A percentile compares a stretch with the other conserved stretches of the same genome.
Evolutionary conservation across 2,888 invertebrate genomes (phyloP).

Genomic region (Andricus curvator): DNA sequence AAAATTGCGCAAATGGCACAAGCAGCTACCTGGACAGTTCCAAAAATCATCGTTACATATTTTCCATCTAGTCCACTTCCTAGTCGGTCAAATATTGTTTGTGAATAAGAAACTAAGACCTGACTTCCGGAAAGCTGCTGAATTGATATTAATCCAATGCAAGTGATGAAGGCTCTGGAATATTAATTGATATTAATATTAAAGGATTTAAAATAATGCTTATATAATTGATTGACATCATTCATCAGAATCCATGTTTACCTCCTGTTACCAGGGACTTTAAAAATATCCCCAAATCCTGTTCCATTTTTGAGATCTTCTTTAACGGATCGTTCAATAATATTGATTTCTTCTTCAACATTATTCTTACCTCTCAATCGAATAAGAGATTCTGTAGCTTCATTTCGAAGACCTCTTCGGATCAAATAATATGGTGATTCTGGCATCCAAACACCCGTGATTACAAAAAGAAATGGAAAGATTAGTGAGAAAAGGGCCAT

Average conservation of each 20-base stretch:
- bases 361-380: background rate
- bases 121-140: background rate
- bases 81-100: background rate
- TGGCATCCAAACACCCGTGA: background rate
- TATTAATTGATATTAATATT: background rate
- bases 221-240: no score
- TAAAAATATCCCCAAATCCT: background rate
- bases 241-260: background rate
- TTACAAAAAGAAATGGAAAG: background rate
- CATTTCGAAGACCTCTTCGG: background rate
- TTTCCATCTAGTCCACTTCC: background rate
- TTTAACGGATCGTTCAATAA: background rate
- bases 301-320: background rate
- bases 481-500: background rate
- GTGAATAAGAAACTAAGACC: background rate
- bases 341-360: background rate
- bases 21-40: background rate
- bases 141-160: background rate
- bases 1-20: background rate
- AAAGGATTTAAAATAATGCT: no score
- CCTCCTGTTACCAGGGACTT: background rate
- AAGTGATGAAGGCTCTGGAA: background rate
- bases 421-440: conserved; percentile 22
- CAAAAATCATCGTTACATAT: background rate
- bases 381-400: background rate